A percentile compares a stretch with the other conserved stretches of the same genome.
phyloP scores from a whole-genome alignment of 53 echinoderm and acorn worm species.

The Paracentrotus lividus region DNA sequence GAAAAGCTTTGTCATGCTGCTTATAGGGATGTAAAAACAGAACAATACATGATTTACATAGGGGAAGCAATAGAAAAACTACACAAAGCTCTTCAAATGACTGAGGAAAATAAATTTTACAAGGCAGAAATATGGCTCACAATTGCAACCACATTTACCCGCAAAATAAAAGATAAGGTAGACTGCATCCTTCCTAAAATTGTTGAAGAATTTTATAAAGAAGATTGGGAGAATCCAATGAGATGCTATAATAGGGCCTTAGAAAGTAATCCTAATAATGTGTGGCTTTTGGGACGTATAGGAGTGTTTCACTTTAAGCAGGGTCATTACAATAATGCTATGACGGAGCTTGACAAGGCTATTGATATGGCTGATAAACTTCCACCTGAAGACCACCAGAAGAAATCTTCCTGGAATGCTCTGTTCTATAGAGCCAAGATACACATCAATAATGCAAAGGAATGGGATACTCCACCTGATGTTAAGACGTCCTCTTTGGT shows the following conservation, averaged over 20 bases:
- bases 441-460: constrained; percentile 1
- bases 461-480: neutral
- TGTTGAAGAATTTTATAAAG: neutral
- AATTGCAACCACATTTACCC: neutral
- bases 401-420: constrained; percentile 24
- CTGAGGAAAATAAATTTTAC: neutral
- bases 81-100: neutral
- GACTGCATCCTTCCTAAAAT: neutral
- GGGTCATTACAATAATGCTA: neutral
- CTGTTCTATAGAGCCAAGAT: constrained; percentile 26
- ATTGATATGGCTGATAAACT: neutral
- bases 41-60: neutral
- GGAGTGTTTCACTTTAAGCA: neutral
- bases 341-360: too few relatives aligned
- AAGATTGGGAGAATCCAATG: constrained; percentile 32
- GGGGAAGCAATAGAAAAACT: constrained; percentile 5
- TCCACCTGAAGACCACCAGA: constrained; percentile 10
- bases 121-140: constrained; percentile 34
- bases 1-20: constrained; percentile 13
- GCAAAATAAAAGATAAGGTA: neutral
- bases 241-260: constrained; percentile 5
- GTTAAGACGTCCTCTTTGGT: neutral
- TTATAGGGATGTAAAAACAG: neutral
- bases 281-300: constrained; percentile 42
- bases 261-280: neutral